These are phyloP conservation scores for Siniperca scherzeri DNA, from an alignment of 2,797 vertebrate genomes.

Conservation along the genomic window DNA sequence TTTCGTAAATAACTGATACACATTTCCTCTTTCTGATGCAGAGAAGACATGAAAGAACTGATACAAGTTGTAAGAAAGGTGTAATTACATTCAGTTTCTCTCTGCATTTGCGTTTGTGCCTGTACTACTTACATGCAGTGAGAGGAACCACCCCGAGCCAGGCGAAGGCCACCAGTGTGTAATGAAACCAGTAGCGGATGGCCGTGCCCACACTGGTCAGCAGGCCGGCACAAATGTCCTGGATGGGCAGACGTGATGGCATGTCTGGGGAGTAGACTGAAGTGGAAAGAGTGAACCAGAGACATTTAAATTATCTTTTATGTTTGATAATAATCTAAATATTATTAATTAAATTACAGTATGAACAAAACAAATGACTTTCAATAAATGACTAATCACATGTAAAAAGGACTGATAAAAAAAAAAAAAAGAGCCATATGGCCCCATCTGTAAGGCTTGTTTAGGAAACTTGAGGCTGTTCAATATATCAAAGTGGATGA, in stretches of 20 bases:
- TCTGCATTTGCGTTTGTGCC: conserved; percentile 2
- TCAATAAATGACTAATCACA: neutral
- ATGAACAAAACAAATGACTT: neutral
- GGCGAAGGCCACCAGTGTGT: conserved; percentile 99
- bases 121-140: conserved; percentile 94
- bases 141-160: conserved; percentile 99
- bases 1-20: neutral
- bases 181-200: conserved; percentile 99
- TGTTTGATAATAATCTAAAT: neutral
- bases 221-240: conserved; percentile 98
- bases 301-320: neutral
- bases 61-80: neutral
- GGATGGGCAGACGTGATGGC: conserved; percentile 98
- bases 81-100: neutral
- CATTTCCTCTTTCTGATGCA: neutral
- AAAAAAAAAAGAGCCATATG: neutral
- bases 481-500: conserved; percentile 28
- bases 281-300: conserved; percentile 8
- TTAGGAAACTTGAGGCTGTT: conserved; percentile 7
- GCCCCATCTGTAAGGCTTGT: neutral
- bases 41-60: neutral
- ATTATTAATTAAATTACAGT: neutral
- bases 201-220: conserved; percentile 99
- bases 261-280: conserved; percentile 99
- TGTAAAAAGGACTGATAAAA: neutral